phyloP scores from a whole-genome alignment of 1,140 invertebrate genomes.

The Gerris buenoi region DNA sequence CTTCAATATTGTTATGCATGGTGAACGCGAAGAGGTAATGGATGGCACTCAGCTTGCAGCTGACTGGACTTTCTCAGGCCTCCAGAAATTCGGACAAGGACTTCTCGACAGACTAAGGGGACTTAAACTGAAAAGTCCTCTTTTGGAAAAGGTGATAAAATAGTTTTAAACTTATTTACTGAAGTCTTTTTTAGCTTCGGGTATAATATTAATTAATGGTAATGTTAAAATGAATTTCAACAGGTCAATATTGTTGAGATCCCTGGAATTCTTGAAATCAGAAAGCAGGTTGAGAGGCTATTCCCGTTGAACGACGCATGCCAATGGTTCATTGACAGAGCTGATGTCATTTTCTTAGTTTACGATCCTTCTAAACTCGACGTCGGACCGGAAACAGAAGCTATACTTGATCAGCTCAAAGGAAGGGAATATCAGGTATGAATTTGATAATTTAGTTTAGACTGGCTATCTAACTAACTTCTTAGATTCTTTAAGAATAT shows the following conservation, averaged over 20 bases:
- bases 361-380: conserved; percentile 91
- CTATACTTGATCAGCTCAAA: conserved; percentile 81
- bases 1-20: conserved; percentile 84
- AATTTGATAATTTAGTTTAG: background rate
- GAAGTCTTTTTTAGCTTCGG: background rate
- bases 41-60: conserved; percentile 84
- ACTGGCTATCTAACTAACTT: background rate
- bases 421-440: conserved; percentile 73
- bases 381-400: conserved; percentile 84
- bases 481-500: background rate
- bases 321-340: conserved; percentile 91
- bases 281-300: conserved; percentile 78
- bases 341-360: conserved; percentile 85
- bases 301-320: conserved; percentile 92
- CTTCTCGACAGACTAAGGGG: conserved; percentile 77
- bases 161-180: too few species aligned
- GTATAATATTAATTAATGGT: background rate
- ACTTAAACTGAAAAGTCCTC: conserved; percentile 58
- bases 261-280: conserved; percentile 84
- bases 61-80: conserved; percentile 80
- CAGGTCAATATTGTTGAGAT: conserved; percentile 92
- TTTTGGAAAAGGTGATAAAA: conserved; percentile 67
- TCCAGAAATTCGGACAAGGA: conserved; percentile 89
- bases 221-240: background rate
- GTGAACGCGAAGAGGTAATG: conserved; percentile 63